Base-by-base conservation (phyloP, 2,888 invertebrate genomes). In the Trachelus tabidus region DNA sequence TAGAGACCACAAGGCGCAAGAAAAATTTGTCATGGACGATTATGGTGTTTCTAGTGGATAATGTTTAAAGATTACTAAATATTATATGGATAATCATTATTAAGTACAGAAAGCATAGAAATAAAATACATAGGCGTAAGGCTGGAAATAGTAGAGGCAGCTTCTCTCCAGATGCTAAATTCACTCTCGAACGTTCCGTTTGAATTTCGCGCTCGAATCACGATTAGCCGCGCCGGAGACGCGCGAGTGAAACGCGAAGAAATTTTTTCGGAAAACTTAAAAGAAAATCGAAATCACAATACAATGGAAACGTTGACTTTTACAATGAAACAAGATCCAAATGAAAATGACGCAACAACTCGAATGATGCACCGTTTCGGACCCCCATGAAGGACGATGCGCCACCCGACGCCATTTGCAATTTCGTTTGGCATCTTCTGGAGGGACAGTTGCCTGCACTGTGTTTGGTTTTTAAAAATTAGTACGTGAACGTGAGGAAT, bases 101-200 rank as follows among this genome's bases (percentile, higher is more conserved):
- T 91, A 91, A 89, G 90, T 91, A 90, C 90, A 90, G 88, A 87
- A 82, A 87, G 82, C 87, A 90, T 91, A 91, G 88, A 88, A 89
- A 86, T 88, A 89, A 89, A 81, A 82, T 88, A 86, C 83, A 87
- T 90, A 90, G 89, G 83, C 88, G 84, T 88, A 89, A 89, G 88
- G 84, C 86, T 86, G 85, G 85, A 84, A 85, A 79, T 86, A 87
- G 88, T 87, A 87, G 56, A 56, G 88, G 85, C 83, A 81, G 88
- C 86, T 88, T 87, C 84, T 81, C 89, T 89, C 90, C 90, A 88
- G 89, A 87, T 84, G 81, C 87, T 75, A 89, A 90, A 90, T 87
- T 86, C 73, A 77, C 56, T 56, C 56, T 23, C 6, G 56, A 56
- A 15, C 9, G 56, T 23, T 56, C 9, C 4, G 9, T 56, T 71